These are phyloP conservation scores for Phaonia tiefii DNA, from an alignment of 2,888 invertebrate species.

Conservation along the genomic window DNA sequence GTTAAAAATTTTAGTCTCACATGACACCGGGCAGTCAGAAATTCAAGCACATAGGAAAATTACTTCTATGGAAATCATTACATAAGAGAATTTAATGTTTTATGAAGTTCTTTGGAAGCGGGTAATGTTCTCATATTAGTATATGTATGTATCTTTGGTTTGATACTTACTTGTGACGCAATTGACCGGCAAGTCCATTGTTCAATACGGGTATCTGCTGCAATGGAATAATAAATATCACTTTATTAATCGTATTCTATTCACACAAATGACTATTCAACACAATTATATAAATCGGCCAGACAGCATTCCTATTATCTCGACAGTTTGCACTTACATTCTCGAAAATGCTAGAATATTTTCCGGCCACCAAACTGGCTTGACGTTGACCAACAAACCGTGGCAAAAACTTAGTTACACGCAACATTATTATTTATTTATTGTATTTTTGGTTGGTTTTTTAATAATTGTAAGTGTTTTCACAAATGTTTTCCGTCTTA, in stretches of 20 bases:
- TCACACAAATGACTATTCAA: background rate
- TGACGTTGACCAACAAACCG: slow-evolving; percentile 73
- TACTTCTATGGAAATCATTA: too few relatives aligned
- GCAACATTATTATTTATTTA: slow-evolving; percentile 72
- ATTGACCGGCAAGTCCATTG: slow-evolving; percentile 74
- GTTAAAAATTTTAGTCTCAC: slow-evolving; percentile 32
- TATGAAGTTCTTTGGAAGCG: too few relatives aligned
- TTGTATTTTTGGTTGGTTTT: background rate
- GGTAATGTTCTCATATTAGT: too few relatives aligned
- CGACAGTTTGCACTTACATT: slow-evolving; percentile 72
- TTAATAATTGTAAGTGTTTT: background rate
- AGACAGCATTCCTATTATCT: background rate
- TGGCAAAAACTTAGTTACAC: slow-evolving; percentile 76
- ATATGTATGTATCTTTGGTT: background rate
- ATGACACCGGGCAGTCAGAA: slow-evolving; percentile 53
- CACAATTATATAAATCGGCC: slow-evolving; percentile 42
- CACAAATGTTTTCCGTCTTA: slow-evolving; percentile 1
- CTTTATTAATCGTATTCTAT: slow-evolving; percentile 1
- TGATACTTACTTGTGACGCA: slow-evolving; percentile 77
- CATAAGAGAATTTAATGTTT: too few relatives aligned
- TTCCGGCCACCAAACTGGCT: slow-evolving; percentile 68
- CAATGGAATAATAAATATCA: slow-evolving; percentile 45
- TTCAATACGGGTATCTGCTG: slow-evolving; percentile 71
- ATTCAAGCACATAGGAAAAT: background rate
- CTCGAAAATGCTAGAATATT: slow-evolving; percentile 78